phyloP scores from a whole-genome alignment of 2,797 vertebrate genomes.

The Microhierax caerulescens region DNA sequence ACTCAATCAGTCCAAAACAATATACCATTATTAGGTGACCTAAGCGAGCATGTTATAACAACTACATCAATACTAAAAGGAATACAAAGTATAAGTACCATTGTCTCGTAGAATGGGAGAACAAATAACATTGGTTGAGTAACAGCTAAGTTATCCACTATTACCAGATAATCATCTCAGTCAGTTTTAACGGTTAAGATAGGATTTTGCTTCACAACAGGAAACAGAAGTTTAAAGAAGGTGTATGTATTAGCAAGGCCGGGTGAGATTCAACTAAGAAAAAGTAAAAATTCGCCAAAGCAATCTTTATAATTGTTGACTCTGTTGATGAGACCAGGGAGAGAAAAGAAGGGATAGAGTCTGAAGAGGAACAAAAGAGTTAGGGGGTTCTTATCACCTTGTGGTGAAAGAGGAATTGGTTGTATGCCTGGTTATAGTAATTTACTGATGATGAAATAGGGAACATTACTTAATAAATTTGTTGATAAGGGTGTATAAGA shows the following conservation, averaged over 20 bases:
- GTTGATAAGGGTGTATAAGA: not conserved
- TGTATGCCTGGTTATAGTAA: not conserved
- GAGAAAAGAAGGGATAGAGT: not conserved
- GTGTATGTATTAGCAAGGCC: not conserved
- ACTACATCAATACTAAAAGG: not conserved
- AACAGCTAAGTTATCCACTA: not conserved
- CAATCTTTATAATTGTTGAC: not conserved
- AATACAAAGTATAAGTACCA: not conserved
- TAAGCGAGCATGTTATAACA: not conserved
- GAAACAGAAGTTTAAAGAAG: not conserved
- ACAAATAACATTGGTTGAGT: not conserved
- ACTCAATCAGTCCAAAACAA: not conserved
- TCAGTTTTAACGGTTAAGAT: not conserved
- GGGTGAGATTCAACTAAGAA: not conserved
- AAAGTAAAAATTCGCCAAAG: not conserved
- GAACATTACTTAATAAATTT: not conserved
- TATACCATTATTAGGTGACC: not conserved
- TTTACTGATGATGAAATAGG: not conserved
- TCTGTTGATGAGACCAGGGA: not conserved
- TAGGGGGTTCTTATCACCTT: not conserved
- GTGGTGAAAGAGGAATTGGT: not conserved
- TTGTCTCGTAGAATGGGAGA: not conserved
- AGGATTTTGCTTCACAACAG: not conserved
- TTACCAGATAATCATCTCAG: not conserved
- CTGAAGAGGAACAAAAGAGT: not conserved